These are phyloP conservation scores for Pantala flavescens DNA, from an alignment of 1,140 invertebrate genomes.

Conservation along the genomic window DNA sequence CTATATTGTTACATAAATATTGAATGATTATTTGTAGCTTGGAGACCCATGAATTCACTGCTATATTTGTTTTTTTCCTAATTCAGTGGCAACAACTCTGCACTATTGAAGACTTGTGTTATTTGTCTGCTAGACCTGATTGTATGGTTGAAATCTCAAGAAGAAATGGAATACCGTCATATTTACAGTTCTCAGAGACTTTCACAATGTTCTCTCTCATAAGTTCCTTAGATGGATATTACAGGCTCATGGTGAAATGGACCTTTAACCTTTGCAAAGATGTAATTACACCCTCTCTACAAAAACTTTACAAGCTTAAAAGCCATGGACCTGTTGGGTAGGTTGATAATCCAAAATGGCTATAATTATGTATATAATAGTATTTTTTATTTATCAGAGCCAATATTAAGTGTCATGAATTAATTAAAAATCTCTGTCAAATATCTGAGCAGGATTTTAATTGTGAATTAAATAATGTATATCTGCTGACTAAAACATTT, in stretches of 20 bases:
- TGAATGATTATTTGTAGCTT: neutral
- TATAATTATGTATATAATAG: too few relatives aligned
- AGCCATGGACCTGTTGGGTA: constrained; percentile 83
- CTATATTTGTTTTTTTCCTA: too few relatives aligned
- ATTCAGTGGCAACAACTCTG: constrained; percentile 60
- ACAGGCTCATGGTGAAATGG: constrained; percentile 77
- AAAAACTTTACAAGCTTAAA: constrained; percentile 56
- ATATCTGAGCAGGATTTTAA: too few relatives aligned
- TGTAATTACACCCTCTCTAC: constrained; percentile 61
- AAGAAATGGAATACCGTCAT: constrained; percentile 64
- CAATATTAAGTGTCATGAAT: too few relatives aligned
- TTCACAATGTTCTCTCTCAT: constrained; percentile 64
- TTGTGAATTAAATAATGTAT: too few relatives aligned
- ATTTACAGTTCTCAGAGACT: constrained; percentile 54
- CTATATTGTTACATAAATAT: neutral
- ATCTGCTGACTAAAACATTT: too few relatives aligned
- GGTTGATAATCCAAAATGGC: constrained; percentile 24
- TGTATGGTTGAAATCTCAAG: constrained; percentile 64
- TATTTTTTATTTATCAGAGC: too few relatives aligned
- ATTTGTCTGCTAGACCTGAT: constrained; percentile 56
- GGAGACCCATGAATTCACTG: neutral
- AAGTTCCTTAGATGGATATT: constrained; percentile 75
- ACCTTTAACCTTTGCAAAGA: constrained; percentile 79
- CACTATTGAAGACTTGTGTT: constrained; percentile 70
- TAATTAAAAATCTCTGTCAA: too few relatives aligned